Evolutionary conservation across 2,113 vertebrate species (phyloP), one percentile per base, ranked within the genome.

Genomic region (Brachyistius frenatus): DNA sequence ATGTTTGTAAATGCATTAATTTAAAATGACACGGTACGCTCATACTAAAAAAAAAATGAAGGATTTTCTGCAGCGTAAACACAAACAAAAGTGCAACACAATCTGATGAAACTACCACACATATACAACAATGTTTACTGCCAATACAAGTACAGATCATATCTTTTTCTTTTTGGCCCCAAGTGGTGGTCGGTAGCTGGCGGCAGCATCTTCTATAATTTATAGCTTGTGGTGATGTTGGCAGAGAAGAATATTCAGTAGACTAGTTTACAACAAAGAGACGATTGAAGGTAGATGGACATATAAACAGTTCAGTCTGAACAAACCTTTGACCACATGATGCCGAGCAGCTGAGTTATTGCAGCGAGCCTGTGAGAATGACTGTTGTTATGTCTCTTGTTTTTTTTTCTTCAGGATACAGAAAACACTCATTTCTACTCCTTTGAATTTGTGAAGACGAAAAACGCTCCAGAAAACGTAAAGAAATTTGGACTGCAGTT

Each of bases 401-500:
- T n/a, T 67, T 56, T 91, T 33, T 31, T 52, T 66, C 31, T 73
- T 14, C 73, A 99, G 97, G 96, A 97, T 60, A 89, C 95, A 6
- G 94, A 94, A 67, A 96, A 95, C 79, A 93, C 92, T 80, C 94
- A 97, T 84, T 99, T 99, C 93, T 95, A 93, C 93, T 79, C 95
- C 1, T 96, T 98, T 87, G 96, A 98, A 62, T 96, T 97, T 73
- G 5, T 91, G 66, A 99, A 98, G 92, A 92, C 75, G 0, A 90
- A 82, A 7, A 52, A 87, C 0, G 81, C 91, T 23, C 84, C 83
- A 5, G 87, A 82, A 31, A 81, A 89, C 23, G 8, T 64, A 0
- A 92, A 89, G 54, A 93, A 92, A 10, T 81, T 81, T 2, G 92
- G 92, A 31, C 91, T 98, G 57, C 84, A 94, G 72, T 91, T 98